Conservation (phyloP, 2,797 vertebrate genomes). For the Remorina albescens region DNA sequence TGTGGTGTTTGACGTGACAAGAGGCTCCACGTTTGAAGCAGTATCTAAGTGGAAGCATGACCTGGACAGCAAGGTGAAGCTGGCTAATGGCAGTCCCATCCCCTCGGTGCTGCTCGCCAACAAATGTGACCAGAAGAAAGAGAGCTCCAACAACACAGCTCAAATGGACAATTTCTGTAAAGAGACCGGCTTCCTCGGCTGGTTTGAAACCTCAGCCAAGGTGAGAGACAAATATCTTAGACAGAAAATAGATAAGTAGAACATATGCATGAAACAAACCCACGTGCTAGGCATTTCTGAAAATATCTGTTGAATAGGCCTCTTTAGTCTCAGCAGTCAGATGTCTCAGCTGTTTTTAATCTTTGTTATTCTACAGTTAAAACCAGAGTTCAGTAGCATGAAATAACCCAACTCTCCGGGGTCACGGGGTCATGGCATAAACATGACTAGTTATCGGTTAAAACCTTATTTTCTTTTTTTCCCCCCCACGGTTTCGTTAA, state of each 20-base stretch:
- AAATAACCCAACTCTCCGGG: no score
- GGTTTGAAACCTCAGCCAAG: slow-evolving; percentile 99
- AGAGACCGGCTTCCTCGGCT: slow-evolving; percentile 94
- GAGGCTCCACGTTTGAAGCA: slow-evolving; percentile 95
- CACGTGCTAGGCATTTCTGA: neutral
- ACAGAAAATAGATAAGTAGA: neutral
- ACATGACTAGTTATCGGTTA: slow-evolving; percentile 20
- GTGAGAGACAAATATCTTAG: slow-evolving; percentile 76
- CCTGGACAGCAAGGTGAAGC: slow-evolving; percentile 96
- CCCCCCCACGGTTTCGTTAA: no score
- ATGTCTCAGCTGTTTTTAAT: slow-evolving; percentile 23
- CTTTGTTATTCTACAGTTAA: slow-evolving; percentile 2
- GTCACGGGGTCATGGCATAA: slow-evolving; percentile 8
- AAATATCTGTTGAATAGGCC: neutral
- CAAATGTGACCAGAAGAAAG: slow-evolving; percentile 97
- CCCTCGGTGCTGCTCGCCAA: slow-evolving; percentile 97
- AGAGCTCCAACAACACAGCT: slow-evolving; percentile 83
- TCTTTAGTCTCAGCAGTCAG: slow-evolving; percentile 4
- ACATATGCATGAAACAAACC: neutral
- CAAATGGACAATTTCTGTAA: slow-evolving; percentile 97
- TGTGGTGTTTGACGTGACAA: slow-evolving; percentile 95
- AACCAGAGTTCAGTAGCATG: slow-evolving; percentile 30
- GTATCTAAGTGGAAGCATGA: slow-evolving; percentile 98
- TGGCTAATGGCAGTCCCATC: slow-evolving; percentile 93
- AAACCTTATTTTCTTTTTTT: slow-evolving; percentile 37